Evolutionary conservation across 1,140 invertebrate species (phyloP).

Genomic region (Whitmania pigra): DNA sequence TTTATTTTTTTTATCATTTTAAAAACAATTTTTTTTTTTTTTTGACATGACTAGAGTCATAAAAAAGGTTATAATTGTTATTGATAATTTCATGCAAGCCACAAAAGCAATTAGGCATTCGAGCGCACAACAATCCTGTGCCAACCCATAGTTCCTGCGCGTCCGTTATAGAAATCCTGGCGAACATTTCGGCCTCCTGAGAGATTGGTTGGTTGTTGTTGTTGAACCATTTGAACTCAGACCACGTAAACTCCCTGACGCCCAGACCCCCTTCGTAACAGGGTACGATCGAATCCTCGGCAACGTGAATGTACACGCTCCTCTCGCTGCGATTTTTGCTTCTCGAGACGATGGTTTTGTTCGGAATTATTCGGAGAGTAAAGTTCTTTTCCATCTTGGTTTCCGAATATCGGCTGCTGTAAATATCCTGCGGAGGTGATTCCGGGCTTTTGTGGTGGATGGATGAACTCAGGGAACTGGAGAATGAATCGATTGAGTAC

Average conservation of each 20-base stretch:
- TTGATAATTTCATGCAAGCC: too few relatives aligned
- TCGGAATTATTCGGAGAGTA: not conserved
- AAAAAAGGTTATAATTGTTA: too few relatives aligned
- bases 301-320: not conserved
- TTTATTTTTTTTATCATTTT: too few relatives aligned
- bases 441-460: not conserved
- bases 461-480: not conserved
- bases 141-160: not conserved
- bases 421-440: not conserved
- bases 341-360: not conserved
- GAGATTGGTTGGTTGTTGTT: not conserved
- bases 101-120: too few relatives aligned
- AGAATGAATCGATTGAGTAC: not conserved
- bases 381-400: too few relatives aligned
- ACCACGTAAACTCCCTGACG: not conserved
- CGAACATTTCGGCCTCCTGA: not conserved
- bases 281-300: not conserved
- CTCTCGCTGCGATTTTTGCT: not conserved
- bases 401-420: not conserved
- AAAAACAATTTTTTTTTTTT: too few relatives aligned
- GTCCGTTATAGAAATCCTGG: not conserved
- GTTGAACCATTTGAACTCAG: conserved; percentile 6
- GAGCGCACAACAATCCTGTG: too few relatives aligned
- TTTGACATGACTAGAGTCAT: too few relatives aligned
- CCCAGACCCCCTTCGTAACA: not conserved